Percentiles rank a stretch among this genome's conserved stretches.
These are phyloP conservation scores for Caenorhabditis parvicauda DNA, from an alignment of 2,888 invertebrate species.

Conservation along the genomic window DNA sequence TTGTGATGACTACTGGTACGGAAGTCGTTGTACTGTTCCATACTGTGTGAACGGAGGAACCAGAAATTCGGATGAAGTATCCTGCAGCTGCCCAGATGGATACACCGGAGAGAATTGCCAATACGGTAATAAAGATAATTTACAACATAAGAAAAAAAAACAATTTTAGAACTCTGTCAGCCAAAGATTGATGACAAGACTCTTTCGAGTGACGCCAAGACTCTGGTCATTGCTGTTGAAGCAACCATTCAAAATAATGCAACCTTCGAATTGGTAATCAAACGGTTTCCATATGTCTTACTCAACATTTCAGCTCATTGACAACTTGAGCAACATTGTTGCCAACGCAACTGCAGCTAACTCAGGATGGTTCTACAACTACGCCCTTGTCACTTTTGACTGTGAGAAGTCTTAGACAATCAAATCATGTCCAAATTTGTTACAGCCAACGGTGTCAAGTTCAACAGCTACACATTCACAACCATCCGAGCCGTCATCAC, in stretches of 20 bases:
- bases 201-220: conserved; percentile 30
- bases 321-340: conserved; percentile 21
- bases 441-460: conserved; percentile 25
- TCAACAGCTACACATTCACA: conserved; percentile 17
- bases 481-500: conserved; percentile 14
- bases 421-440: background rate
- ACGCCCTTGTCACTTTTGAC: conserved; percentile 42
- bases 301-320: conserved; percentile 10
- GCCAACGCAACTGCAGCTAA: conserved; percentile 7
- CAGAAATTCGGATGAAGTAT: conserved; percentile 16
- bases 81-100: conserved; percentile 41
- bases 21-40: conserved; percentile 33
- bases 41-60: conserved; percentile 51
- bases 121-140: conserved; percentile 11
- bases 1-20: conserved; percentile 48
- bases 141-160: background rate
- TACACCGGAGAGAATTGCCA: conserved; percentile 40
- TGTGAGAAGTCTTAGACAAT: conserved; percentile 11
- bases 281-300: background rate
- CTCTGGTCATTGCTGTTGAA: conserved; percentile 36
- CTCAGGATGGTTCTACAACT: conserved; percentile 37
- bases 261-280: no score
- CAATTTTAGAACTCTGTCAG: conserved; percentile 20
- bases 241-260: conserved; percentile 22
- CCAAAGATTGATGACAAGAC: conserved; percentile 7